phyloP scores from a whole-genome alignment of 2,797 vertebrate species.

The Gambusia yucatana region DNA sequence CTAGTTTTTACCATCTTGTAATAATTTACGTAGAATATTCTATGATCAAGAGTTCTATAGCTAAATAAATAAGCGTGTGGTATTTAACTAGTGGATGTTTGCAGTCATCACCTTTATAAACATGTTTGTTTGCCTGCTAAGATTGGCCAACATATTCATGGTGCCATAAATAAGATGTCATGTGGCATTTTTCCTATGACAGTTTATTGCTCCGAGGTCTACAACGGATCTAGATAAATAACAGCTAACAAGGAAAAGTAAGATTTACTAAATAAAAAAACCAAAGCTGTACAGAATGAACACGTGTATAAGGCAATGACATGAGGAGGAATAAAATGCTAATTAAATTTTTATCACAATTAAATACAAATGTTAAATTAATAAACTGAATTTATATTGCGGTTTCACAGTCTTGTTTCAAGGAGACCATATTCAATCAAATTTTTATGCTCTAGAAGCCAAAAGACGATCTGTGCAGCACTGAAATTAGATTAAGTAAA shows the following conservation, averaged over 20 bases:
- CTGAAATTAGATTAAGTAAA: neutral
- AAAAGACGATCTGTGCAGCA: neutral
- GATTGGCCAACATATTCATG: neutral
- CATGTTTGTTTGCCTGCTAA: neutral
- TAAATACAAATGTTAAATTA: neutral
- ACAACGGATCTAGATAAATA: neutral
- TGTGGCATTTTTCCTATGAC: neutral
- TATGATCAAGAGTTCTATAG: neutral
- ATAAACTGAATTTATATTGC: neutral
- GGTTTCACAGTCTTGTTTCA: neutral
- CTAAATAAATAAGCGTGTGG: neutral
- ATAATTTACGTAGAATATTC: neutral
- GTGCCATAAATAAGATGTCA: neutral
- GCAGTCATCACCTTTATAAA: neutral
- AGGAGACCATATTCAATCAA: neutral
- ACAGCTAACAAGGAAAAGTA: neutral
- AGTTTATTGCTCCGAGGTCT: neutral
- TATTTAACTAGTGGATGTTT: neutral
- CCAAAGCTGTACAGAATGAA: neutral
- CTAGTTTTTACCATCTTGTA: neutral
- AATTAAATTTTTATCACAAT: neutral
- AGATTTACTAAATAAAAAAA: neutral
- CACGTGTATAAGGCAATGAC: neutral
- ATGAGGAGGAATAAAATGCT: neutral
- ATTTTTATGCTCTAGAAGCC: neutral